Conservation (phyloP, 2,888 invertebrate species). For the Sturmia bella region DNA sequence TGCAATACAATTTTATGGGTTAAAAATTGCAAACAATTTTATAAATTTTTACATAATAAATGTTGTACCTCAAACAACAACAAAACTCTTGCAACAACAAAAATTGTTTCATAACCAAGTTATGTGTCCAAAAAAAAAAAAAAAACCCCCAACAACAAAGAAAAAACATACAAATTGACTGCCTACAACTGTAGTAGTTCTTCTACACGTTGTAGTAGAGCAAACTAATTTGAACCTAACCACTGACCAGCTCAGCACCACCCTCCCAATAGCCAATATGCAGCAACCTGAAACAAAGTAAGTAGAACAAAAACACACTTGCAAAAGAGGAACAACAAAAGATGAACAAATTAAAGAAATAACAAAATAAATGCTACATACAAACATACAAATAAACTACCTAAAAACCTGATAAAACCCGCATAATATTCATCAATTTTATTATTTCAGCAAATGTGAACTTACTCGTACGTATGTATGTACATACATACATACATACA, state of each 20-base stretch:
- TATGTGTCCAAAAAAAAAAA: conserved; percentile 30
- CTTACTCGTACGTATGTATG: too few relatives aligned
- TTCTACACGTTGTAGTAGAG: conserved; percentile 2
- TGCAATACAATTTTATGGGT: conserved; percentile 26
- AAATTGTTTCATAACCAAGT: conserved; percentile 51
- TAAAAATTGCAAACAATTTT: background rate
- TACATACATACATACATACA: too few relatives aligned
- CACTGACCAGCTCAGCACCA: conserved; percentile 23
- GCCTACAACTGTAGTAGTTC: conserved; percentile 6
- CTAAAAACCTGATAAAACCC: conserved; percentile 47
- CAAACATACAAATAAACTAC: background rate
- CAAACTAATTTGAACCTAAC: conserved; percentile 50
- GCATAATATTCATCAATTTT: conserved; percentile 51
- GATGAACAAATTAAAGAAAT: background rate
- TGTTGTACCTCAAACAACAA: background rate
- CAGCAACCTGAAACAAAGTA: background rate
- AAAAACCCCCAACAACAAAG: background rate
- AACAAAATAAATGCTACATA: too few relatives aligned
- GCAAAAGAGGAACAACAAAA: background rate
- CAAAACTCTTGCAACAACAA: background rate
- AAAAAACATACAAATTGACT: conserved; percentile 32
- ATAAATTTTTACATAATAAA: conserved; percentile 15
- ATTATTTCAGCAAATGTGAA: conserved; percentile 7
- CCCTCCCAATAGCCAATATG: background rate
- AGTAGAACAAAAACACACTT: background rate